Base-by-base conservation (phyloP, 2,888 invertebrate species). In the Eretmocerus hayati region DNA sequence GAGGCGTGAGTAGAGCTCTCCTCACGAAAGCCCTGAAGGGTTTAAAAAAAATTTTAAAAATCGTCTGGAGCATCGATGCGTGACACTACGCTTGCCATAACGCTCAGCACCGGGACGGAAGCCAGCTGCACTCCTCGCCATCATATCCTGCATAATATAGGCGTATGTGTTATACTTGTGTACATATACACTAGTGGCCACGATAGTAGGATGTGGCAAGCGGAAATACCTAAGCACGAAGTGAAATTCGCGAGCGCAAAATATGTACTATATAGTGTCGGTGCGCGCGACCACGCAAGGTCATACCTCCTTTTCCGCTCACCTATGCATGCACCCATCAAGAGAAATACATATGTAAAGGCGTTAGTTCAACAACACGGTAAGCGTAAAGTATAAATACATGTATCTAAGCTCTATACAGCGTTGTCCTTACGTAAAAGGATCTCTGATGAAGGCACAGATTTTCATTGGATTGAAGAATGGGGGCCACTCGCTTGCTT, bases 191-290 rank as follows among this genome's bases (percentile, higher is more conserved):
- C 8, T 26, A 26, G 26, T 26, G 11, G 11, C 26, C 26, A 11
- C 4, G n/a, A 9, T 11, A 19, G 20, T 3, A 20, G 8, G 18
- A 22, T 18, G 36, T 36, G 15, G 23, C 36, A n/a, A 4, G 15
- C 19, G 31, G 13, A 16, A 20, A 19, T 15, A 8, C n/a, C 13
- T 18, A 19, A 5, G 15, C 37, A 9, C 20, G 19, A 37, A 26
- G 52, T 53, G 52, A 49, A 53, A 53, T 49, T 53, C 47, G 37
- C 38, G 40, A 43, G 42, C 51, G 16, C 33, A n/a, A n/a, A n/a
- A n/a, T n/a, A n/a, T n/a, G n/a, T n/a, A n/a, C n/a, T n/a, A n/a
- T n/a, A n/a, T n/a, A n/a, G n/a, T n/a, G n/a, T n/a, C 9, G n/a
- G n/a, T 15, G 44, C 44, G 52, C 44, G 47, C 45, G 48, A 37